Conservation (phyloP, 35 echinoderm and acorn worm species). For the Holothuria glaberrima region DNA sequence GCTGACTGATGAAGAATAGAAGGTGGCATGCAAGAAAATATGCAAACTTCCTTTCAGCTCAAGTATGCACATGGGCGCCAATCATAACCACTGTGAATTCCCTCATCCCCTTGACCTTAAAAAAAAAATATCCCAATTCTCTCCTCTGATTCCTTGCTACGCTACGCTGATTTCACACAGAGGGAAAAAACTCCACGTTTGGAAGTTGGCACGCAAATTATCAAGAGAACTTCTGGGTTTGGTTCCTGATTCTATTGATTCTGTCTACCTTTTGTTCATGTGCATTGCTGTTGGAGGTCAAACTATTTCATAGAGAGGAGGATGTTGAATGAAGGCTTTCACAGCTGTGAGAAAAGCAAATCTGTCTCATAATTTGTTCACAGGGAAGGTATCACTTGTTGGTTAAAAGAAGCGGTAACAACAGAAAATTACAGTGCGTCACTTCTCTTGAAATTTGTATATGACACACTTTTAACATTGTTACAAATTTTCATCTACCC, state of each 20-base stretch:
- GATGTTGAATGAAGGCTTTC: constrained; percentile 52
- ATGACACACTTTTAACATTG: too few species aligned
- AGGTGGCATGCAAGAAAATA: constrained; percentile 33
- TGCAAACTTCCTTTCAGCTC: constrained; percentile 33
- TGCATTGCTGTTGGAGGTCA: constrained; percentile 39
- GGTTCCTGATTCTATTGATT: constrained; percentile 56
- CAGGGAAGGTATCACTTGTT: constrained; percentile 4
- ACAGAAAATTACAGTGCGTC: too few species aligned
- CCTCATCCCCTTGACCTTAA: constrained; percentile 50
- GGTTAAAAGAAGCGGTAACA: too few species aligned
- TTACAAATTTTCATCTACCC: too few species aligned
- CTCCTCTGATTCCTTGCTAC: constrained; percentile 41
- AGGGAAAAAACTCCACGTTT: constrained; percentile 36
- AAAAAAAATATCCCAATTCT: constrained; percentile 48
- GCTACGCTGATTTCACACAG: constrained; percentile 54
- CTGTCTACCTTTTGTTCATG: constrained; percentile 49
- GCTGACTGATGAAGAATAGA: constrained; percentile 23
- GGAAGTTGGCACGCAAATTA: constrained; percentile 51
- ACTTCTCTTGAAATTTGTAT: too few species aligned
- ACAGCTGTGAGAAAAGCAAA: constrained; percentile 48
- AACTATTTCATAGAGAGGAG: constrained; percentile 53
- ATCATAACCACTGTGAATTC: constrained; percentile 46
- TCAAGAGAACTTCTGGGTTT: constrained; percentile 45
- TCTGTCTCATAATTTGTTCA: constrained; percentile 51
- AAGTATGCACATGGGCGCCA: constrained; percentile 17